phyloP scores from a whole-genome alignment of 2,888 invertebrate genomes.

The Cerastis rubricosa region DNA sequence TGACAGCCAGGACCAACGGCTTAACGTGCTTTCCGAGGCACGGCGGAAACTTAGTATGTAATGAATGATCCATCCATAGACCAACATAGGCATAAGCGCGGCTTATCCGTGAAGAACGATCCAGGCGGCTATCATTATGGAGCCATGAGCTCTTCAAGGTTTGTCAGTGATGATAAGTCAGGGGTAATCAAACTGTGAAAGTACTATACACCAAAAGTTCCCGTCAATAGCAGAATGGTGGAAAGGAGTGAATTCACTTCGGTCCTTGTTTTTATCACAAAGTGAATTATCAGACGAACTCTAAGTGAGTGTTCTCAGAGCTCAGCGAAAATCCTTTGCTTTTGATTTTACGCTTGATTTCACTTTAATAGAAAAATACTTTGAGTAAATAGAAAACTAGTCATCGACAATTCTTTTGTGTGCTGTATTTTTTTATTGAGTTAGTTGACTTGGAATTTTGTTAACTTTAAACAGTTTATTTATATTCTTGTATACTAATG shows the following conservation, averaged over 20 bases:
- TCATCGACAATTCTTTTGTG: neutral
- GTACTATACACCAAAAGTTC: conserved; percentile 44
- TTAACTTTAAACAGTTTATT: neutral
- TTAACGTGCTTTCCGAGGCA: neutral
- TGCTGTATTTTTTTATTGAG: neutral
- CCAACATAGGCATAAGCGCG: neutral
- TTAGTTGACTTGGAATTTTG: neutral
- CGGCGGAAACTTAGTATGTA: neutral
- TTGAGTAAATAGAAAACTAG: neutral
- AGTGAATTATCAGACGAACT: conserved; percentile 54
- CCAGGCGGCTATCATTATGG: neutral
- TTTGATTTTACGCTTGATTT: conserved; percentile 54
- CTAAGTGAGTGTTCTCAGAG: conserved; percentile 38
- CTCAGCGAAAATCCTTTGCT: conserved; percentile 48
- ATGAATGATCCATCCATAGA: neutral
- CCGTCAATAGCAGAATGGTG: conserved; percentile 43
- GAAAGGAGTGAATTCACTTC: conserved; percentile 34
- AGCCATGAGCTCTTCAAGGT: neutral
- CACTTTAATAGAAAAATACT: conserved; percentile 35
- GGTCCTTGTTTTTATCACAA: conserved; percentile 52
- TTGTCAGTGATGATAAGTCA: neutral
- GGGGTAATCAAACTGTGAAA: neutral
- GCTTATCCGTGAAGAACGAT: neutral
- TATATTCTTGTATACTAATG: neutral
- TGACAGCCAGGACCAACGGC: neutral